Evolutionary conservation across 2,797 vertebrate genomes (phyloP).

Genomic region (Malurus splendens): DNA sequence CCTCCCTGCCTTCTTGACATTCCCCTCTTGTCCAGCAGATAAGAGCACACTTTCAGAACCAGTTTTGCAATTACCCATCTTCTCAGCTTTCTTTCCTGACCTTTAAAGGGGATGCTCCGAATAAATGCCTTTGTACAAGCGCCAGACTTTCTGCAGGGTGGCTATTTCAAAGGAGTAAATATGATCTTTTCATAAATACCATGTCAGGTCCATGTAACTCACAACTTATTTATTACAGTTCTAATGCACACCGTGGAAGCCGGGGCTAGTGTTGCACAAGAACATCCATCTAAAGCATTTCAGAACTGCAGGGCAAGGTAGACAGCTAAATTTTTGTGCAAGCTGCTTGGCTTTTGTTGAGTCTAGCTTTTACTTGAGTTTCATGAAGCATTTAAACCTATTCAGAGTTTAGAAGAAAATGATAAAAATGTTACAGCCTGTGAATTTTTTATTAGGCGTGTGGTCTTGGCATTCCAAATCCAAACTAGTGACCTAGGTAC

Average conservation of each 20-base stretch:
- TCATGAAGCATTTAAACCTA: not conserved
- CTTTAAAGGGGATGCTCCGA: conserved; percentile 40
- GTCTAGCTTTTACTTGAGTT: not conserved
- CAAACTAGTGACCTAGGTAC: not conserved
- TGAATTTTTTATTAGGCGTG: not conserved
- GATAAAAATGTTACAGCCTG: not conserved
- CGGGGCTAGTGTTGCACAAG: not conserved
- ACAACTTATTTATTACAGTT: conserved; percentile 19
- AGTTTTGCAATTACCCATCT: conserved; percentile 47
- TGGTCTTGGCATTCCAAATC: not conserved
- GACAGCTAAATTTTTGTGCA: not conserved
- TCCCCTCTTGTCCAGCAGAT: conserved; percentile 37
- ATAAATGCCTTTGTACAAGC: not conserved
- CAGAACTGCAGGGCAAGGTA: not conserved
- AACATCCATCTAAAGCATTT: conserved; percentile 10
- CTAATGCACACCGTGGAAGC: conserved; percentile 25
- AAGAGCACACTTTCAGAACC: conserved; percentile 41
- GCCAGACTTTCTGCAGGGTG: conserved; percentile 19
- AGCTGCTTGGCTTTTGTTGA: not conserved
- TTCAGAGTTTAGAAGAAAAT: not conserved
- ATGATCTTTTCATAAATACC: conserved; percentile 45
- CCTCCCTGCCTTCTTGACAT: conserved; percentile 33
- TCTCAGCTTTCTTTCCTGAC: conserved; percentile 48
- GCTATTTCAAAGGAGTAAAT: conserved; percentile 41
- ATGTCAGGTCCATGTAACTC: conserved; percentile 8